phyloP scores from a whole-genome alignment of 1,140 invertebrate genomes.

The Scaptomyza pallida region DNA sequence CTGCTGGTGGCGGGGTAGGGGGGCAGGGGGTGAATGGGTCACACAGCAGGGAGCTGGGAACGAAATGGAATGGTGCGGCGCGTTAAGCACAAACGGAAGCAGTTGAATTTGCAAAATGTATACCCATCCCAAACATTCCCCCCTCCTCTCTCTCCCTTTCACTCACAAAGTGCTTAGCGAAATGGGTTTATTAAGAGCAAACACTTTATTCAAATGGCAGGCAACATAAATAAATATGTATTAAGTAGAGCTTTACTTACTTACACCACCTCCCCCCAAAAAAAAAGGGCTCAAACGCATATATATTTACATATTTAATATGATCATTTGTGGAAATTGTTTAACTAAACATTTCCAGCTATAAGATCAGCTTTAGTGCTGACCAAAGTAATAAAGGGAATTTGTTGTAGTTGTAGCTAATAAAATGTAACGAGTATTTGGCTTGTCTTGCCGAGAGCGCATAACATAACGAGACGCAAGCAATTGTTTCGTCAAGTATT shows the following conservation, averaged over 20 bases:
- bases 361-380: too few species aligned
- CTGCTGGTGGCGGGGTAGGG: not conserved
- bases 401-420: too few species aligned
- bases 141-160: not conserved
- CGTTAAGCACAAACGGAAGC: slow-evolving; percentile 63
- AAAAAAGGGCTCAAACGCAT: slow-evolving; percentile 1
- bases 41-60: not conserved
- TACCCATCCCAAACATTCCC: too few species aligned
- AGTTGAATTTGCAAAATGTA: slow-evolving; percentile 54
- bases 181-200: slow-evolving; percentile 82
- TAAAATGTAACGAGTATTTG: too few species aligned
- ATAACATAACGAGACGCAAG: too few species aligned
- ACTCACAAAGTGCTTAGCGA: slow-evolving; percentile 72
- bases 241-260: slow-evolving; percentile 24
- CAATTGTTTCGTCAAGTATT: too few species aligned
- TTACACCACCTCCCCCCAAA: too few species aligned
- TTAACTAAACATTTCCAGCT: not conserved
- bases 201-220: slow-evolving; percentile 72
- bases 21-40: not conserved
- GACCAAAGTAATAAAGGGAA: too few species aligned
- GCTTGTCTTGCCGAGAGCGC: too few species aligned
- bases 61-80: not conserved
- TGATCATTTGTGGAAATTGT: not conserved
- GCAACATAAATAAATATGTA: slow-evolving; percentile 72
- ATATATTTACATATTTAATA: not conserved